phyloP scores from a whole-genome alignment of 2,888 invertebrate species.

The Athripsodes cinereus region DNA sequence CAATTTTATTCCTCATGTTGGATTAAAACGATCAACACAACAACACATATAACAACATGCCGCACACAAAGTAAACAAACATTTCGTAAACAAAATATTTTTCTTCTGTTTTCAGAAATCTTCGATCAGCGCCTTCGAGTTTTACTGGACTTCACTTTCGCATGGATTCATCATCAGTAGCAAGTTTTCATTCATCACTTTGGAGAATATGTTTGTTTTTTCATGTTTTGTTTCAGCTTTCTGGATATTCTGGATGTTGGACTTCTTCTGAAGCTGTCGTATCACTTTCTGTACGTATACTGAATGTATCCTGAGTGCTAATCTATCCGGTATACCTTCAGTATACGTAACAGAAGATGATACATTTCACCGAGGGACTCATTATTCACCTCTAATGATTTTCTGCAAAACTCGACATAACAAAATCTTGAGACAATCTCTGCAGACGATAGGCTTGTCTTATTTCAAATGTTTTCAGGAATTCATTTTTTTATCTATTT shows the following conservation, averaged over 20 bases:
- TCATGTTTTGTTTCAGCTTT: conserved; percentile 9
- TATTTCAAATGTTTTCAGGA: too few relatives aligned
- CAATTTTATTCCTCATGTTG: too few relatives aligned
- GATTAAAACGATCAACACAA: neutral
- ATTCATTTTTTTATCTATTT: too few relatives aligned
- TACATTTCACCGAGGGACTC: conserved; percentile 58
- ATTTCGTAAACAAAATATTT: conserved; percentile 2
- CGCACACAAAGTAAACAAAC: neutral
- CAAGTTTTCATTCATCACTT: too few relatives aligned
- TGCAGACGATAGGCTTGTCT: too few relatives aligned
- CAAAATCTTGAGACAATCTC: too few relatives aligned
- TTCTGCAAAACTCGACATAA: too few relatives aligned
- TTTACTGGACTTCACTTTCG: too few relatives aligned
- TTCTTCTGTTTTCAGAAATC: conserved; percentile 23
- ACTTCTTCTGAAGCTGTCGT: conserved; percentile 40
- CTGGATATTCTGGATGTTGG: neutral
- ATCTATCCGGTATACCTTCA: conserved; percentile 99
- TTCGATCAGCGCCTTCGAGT: too few relatives aligned
- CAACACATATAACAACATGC: conserved; percentile 2
- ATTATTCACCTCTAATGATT: too few relatives aligned
- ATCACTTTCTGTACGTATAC: conserved; percentile 98
- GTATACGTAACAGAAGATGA: conserved; percentile 99
- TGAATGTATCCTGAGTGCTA: conserved; percentile 99
- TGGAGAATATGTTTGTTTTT: conserved; percentile 10
- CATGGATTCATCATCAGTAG: too few relatives aligned